phyloP scores from a whole-genome alignment of 2,888 invertebrate species.

The Nemotelus nigrinus region DNA sequence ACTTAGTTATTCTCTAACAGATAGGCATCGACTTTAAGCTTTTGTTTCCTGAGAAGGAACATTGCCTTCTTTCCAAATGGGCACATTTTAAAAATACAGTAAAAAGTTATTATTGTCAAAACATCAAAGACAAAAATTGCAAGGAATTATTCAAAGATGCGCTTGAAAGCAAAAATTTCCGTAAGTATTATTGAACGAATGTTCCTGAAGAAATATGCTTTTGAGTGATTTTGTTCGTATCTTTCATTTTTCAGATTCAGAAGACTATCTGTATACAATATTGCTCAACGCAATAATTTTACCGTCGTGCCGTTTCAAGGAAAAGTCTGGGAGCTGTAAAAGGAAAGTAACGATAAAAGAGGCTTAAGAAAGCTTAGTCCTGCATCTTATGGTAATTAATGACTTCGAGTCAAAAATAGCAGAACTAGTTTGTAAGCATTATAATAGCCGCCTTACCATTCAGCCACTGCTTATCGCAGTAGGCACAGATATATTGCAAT shows the following conservation, averaged over 20 bases:
- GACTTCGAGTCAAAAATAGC: slow-evolving; percentile 49
- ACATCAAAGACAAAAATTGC: background rate
- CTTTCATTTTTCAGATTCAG: slow-evolving; percentile 1
- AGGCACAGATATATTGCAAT: slow-evolving; percentile 41
- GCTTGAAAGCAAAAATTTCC: background rate
- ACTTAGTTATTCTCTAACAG: slow-evolving; percentile 18
- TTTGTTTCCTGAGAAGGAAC: background rate
- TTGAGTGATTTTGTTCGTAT: background rate
- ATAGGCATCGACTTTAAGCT: slow-evolving; percentile 13
- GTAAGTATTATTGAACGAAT: background rate
- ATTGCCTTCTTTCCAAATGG: background rate
- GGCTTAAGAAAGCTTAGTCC: slow-evolving; percentile 51
- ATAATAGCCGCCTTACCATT: slow-evolving; percentile 49
- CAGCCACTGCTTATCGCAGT: slow-evolving; percentile 52
- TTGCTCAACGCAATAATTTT: slow-evolving; percentile 48
- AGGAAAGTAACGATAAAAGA: slow-evolving; percentile 51
- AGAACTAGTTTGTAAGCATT: slow-evolving; percentile 50
- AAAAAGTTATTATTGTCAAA: background rate
- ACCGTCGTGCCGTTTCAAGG: slow-evolving; percentile 46
- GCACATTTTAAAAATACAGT: background rate
- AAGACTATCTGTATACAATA: slow-evolving; percentile 46
- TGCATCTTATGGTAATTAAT: slow-evolving; percentile 48
- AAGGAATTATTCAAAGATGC: background rate
- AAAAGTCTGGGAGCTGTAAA: slow-evolving; percentile 46
- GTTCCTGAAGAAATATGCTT: background rate